A percentile compares a stretch with the other conserved stretches of the same genome.
Evolutionary conservation across 2,797 vertebrate species (phyloP).

Genomic region (Hemibagrus guttatus): DNA sequence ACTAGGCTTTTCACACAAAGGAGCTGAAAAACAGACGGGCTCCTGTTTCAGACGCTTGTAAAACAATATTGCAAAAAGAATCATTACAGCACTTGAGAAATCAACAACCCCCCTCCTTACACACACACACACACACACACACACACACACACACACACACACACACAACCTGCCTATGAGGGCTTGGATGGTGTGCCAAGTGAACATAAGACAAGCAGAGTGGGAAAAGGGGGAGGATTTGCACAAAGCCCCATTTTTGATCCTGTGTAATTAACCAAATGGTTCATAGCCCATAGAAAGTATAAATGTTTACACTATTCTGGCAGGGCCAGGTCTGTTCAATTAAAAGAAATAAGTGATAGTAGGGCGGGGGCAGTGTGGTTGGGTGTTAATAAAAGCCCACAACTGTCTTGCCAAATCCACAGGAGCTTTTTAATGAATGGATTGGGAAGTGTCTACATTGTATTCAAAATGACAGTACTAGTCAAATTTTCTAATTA

Average conservation of each 20-base stretch:
- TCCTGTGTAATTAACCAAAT: conserved; percentile 27
- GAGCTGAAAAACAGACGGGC: conserved; percentile 29
- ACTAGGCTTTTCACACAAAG: conserved; percentile 31
- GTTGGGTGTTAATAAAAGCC: background rate
- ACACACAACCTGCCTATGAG: conserved; percentile 14
- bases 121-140: conserved; percentile 26
- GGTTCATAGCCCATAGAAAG: conserved; percentile 11
- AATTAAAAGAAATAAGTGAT: conserved; percentile 51
- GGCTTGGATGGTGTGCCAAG: conserved; percentile 18
- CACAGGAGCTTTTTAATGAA: conserved; percentile 69
- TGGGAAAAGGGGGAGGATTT: background rate
- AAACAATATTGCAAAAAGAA: conserved; percentile 54
- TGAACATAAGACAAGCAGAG: conserved; percentile 6
- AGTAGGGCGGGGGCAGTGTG: no score
- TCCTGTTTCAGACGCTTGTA: conserved; percentile 51
- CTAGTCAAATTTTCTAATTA: conserved; percentile 70
- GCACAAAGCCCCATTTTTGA: conserved; percentile 14
- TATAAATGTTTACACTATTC: conserved; percentile 46
- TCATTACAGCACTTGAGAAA: conserved; percentile 46
- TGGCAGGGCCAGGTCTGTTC: conserved; percentile 42
- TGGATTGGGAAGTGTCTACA: conserved; percentile 60
- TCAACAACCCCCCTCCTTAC: conserved; percentile 19
- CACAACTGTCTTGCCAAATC: conserved; percentile 63
- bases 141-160: conserved; percentile 18
- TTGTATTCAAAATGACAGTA: conserved; percentile 58